These are phyloP conservation scores for Lamprotornis superbus DNA, from an alignment of 2,113 vertebrate species.

Conservation along the genomic window DNA sequence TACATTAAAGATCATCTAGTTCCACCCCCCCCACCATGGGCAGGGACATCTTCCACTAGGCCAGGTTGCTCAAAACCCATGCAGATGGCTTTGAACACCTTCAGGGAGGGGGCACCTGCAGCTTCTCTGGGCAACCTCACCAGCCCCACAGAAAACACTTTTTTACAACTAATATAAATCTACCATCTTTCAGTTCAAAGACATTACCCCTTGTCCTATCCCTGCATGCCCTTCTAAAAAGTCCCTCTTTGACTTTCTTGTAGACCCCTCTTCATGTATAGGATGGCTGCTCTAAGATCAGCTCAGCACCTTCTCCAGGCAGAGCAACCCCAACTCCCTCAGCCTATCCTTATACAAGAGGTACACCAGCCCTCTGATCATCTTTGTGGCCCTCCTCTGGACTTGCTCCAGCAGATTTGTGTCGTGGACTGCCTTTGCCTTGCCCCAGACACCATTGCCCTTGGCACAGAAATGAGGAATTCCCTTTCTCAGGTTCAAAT, in stretches of 20 bases:
- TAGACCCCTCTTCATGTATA: background rate
- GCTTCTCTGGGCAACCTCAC: background rate
- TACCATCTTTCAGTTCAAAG: background rate
- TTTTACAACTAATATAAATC: background rate
- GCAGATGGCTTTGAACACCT: background rate
- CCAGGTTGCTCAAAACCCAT: background rate
- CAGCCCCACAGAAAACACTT: background rate
- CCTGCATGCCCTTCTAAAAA: background rate
- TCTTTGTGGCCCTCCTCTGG: background rate
- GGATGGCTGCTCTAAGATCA: no score
- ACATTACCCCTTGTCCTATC: background rate
- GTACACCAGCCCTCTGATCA: background rate
- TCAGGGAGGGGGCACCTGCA: background rate
- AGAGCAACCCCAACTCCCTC: background rate
- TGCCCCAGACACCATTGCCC: slow-evolving; percentile 5
- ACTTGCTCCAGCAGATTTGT: background rate
- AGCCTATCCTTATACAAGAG: background rate
- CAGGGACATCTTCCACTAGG: background rate
- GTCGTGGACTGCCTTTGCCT: slow-evolving; percentile 35
- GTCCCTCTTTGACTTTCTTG: background rate
- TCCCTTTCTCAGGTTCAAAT: slow-evolving; percentile 22
- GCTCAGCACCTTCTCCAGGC: background rate
- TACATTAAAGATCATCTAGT: background rate
- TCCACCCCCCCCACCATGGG: background rate
- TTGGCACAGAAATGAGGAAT: slow-evolving; percentile 50